These are phyloP conservation scores for Parus major DNA, from an alignment of 2,113 vertebrate genomes.

Conservation along the genomic window DNA sequence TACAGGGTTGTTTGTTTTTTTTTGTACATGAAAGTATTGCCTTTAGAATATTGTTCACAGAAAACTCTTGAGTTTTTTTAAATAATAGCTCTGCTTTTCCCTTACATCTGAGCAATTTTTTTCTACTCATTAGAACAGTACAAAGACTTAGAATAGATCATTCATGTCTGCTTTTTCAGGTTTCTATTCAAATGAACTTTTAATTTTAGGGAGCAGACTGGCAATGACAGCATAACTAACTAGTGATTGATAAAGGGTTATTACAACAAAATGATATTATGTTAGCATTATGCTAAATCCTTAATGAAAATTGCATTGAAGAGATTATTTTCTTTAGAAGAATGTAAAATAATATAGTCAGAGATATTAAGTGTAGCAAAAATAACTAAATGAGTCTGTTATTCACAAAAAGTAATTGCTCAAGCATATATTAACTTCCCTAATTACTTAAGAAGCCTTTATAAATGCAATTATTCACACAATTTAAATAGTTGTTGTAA, in stretches of 20 bases:
- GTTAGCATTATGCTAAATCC: not conserved
- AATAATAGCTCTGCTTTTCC: not conserved
- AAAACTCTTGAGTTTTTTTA: not conserved
- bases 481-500: not conserved
- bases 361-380: not conserved
- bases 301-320: not conserved
- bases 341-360: not conserved
- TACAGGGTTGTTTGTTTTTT: rapidly evolving
- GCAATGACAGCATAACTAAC: not conserved
- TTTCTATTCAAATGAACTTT: not conserved
- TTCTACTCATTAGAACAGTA: not conserved
- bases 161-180: not conserved
- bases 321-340: not conserved
- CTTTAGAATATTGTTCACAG: not conserved
- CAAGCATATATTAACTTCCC: not conserved
- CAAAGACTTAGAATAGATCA: not conserved
- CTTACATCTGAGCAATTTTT: not conserved
- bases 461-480: not conserved
- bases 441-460: not conserved
- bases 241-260: not conserved
- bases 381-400: not conserved
- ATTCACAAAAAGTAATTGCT: not conserved
- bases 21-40: not conserved
- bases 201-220: not conserved
- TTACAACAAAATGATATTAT: not conserved